A percentile compares a stretch with the other conserved stretches of the same genome.
phyloP scores from a whole-genome alignment of 2,797 vertebrate genomes.

The Erpetoichthys calabaricus region DNA sequence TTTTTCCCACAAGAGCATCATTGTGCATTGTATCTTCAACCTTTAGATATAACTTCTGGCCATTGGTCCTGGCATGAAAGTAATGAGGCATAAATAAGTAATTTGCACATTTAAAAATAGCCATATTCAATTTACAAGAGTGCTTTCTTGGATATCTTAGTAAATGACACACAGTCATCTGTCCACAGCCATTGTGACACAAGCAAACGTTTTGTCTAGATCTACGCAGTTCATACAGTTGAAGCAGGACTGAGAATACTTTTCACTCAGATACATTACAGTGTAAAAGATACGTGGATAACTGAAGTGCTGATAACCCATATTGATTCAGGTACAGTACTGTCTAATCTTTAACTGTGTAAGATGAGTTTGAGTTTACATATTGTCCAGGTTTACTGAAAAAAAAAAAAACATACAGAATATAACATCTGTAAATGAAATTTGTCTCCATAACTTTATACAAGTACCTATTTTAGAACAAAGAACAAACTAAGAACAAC shows the following conservation, averaged over 20 bases:
- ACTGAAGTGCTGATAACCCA: constrained; percentile 1
- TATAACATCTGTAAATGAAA: too few relatives aligned
- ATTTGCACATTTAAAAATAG: constrained; percentile 31
- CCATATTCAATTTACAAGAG: constrained; percentile 30
- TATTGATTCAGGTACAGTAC: neutral
- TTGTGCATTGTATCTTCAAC: too few relatives aligned
- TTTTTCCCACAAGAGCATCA: too few relatives aligned
- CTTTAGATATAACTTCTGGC: constrained; percentile 19
- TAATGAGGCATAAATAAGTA: constrained; percentile 49
- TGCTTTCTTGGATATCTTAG: constrained; percentile 28
- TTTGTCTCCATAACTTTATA: too few relatives aligned
- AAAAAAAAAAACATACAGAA: too few relatives aligned
- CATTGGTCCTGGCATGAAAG: constrained; percentile 23
- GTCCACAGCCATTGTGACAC: constrained; percentile 17
- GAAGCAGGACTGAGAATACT: neutral
- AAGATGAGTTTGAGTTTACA: too few relatives aligned
- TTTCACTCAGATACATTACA: constrained; percentile 8
- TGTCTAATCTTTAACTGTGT: too few relatives aligned
- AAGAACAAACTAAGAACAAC: too few relatives aligned
- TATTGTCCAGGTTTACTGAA: too few relatives aligned
- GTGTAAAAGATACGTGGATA: neutral
- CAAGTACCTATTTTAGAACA: too few relatives aligned
- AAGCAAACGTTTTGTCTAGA: neutral
- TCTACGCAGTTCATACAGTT: neutral
- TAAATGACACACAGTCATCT: constrained; percentile 23